Base-by-base conservation (phyloP, 2,113 vertebrate species). In the Pygoscelis adeliae region DNA sequence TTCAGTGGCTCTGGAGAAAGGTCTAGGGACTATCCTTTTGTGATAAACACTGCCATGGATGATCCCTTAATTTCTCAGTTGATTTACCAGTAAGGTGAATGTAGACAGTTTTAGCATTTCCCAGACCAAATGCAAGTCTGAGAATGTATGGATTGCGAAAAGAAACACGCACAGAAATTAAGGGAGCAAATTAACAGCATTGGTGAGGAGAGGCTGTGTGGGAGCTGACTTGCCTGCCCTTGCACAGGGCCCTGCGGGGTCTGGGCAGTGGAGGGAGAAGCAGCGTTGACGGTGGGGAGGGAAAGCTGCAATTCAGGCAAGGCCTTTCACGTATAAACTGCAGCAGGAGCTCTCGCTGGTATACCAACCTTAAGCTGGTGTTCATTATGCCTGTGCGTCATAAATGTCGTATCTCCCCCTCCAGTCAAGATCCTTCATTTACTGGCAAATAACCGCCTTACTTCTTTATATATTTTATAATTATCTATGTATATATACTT, bases 1-100 rank as follows among this genome's bases (percentile, higher is more conserved):
- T 89, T 85, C 44, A 72, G 21, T 29, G 70, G 44, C 63, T 89
- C 58, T 86, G 58, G 56, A 85, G 56, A 59, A 83, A 83, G 70
- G 56, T 47, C 65, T 59, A 21, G 58, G 52, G 79, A 80, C 84
- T 52, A 12, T 32, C 6, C 36, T 63, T 83, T 53, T 73, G 13
- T 77, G 61, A 70, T 55, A 62, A 94, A 88, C 27, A 8, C 42
- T 30, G 34, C 20, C 32, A n/a, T 8, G 56, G 66, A 59, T 27
- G 30, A 71, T 40, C 44, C 44, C 42, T 72, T 83, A 80, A 83
- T 86, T 97, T 91, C 90, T 80, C 67, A 25, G 25, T 94, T 73
- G 42, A 50, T 74, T 71, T 71, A 44, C 38, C 32, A 13, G 34
- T 23, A 52, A 89, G 56, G 58, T 83, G 62, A 46, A 52, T 16